Conservation (phyloP, 2,888 invertebrate species). For the Zygothrica quintamaculata region DNA sequence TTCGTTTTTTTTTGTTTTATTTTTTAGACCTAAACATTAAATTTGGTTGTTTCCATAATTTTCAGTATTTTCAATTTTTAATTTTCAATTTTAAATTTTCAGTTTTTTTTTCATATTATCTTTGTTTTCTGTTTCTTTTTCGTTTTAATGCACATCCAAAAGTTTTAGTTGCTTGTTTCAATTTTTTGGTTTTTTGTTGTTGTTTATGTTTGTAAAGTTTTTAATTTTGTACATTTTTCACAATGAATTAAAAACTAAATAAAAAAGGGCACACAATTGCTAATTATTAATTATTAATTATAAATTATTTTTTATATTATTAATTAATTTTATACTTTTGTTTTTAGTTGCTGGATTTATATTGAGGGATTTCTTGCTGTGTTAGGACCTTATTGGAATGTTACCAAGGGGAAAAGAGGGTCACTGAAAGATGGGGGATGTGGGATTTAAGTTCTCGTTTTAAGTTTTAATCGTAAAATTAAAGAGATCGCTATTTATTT, state of each 20-base stretch:
- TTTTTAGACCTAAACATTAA: constrained; percentile 78
- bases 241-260: constrained; percentile 52
- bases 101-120: constrained; percentile 7
- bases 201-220: constrained; percentile 34
- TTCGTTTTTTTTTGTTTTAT: constrained; percentile 39
- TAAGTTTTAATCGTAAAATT: constrained; percentile 55
- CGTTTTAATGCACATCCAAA: constrained; percentile 55
- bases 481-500: constrained; percentile 74
- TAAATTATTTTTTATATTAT: constrained; percentile 19
- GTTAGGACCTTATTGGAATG: background rate
- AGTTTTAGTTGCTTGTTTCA: constrained; percentile 36
- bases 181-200: constrained; percentile 1
- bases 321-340: constrained; percentile 34
- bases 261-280: constrained; percentile 79
- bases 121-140: constrained; percentile 19
- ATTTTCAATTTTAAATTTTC: constrained; percentile 23
- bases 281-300: constrained; percentile 41
- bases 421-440: constrained; percentile 69
- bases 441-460: constrained; percentile 29
- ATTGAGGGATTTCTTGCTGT: background rate
- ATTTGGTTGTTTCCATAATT: constrained; percentile 69
- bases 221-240: constrained; percentile 61
- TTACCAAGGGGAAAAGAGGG: background rate
- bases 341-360: constrained; percentile 5
- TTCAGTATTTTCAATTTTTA: constrained; percentile 47